These are phyloP conservation scores for Scaptodrosophila lebanonensis DNA, from an alignment of 1,140 invertebrate species.

Conservation along the genomic window DNA sequence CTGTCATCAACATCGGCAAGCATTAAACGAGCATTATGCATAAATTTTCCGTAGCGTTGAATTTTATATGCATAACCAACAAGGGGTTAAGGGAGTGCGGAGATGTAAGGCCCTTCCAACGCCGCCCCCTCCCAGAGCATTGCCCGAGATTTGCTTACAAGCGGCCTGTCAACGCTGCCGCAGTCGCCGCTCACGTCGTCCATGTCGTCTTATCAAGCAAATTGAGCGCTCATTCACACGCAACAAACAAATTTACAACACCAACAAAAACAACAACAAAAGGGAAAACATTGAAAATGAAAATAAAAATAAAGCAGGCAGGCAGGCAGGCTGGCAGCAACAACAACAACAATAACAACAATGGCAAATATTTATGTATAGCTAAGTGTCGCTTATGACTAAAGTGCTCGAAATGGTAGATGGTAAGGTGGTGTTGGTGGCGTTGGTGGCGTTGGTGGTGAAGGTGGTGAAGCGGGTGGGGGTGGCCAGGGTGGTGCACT, in stretches of 20 bases:
- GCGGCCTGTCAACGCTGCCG: conserved; percentile 32
- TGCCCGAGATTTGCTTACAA: conserved; percentile 27
- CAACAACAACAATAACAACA: conserved; percentile 13
- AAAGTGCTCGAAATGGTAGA: too few relatives aligned
- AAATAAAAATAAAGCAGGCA: neutral
- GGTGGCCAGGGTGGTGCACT: neutral
- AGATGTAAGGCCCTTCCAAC: neutral
- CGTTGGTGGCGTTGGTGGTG: too few relatives aligned
- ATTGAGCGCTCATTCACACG: conserved; percentile 68
- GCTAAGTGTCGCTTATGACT: conserved; percentile 23
- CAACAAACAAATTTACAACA: conserved; percentile 52
- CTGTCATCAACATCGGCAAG: conserved; percentile 15
- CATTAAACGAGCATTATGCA: conserved; percentile 56
- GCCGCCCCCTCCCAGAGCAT: conserved; percentile 13
- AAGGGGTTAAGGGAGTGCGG: conserved; percentile 38
- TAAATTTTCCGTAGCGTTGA: conserved; percentile 38
- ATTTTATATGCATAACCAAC: too few relatives aligned
- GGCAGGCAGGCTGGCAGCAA: neutral
- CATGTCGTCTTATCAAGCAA: conserved; percentile 60
- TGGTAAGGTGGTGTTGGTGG: too few relatives aligned
- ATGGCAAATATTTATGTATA: conserved; percentile 42
- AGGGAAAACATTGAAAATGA: neutral
- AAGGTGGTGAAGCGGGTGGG: neutral
- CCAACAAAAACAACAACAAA: conserved; percentile 8
- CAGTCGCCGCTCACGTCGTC: conserved; percentile 22